Base-by-base conservation (phyloP, 2,888 invertebrate genomes). In the Ormia ochracea region DNA sequence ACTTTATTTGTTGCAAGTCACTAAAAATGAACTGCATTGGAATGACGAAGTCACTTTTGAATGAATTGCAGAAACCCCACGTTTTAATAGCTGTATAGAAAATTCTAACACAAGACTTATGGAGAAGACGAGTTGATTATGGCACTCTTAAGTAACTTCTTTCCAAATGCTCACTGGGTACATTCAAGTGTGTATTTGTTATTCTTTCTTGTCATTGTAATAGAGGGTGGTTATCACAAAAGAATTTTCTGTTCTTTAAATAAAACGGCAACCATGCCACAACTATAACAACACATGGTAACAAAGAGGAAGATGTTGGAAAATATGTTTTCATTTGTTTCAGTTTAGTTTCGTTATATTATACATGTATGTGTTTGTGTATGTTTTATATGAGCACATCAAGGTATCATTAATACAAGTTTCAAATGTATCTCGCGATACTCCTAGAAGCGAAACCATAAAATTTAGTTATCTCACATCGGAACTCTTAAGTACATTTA, bases 221-320 rank as follows among this genome's bases (percentile, higher is more conserved):
- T n/a, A 41, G 75, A 73, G 76, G 78, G 41, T 80, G 69, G 68
- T 23, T 43, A 38, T 61, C 52, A 23, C 76, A 73, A 70, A 78
- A 69, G 66, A 56, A 77, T 78, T 68, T 45, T 70, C 70, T 66
- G 36, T 61, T 73, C 56, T 78, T 72, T 73, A 48, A 63, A 12
- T 10, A 41, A 10, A 52, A 31, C 50, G 4, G 14, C 19, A 48
- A 6, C 23, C 41, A 26, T 21, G 48, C 59, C 65, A 59, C 31
- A 59, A 59, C 56, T 26, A 28, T n/a, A 19, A 54, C 48, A 21
- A n/a, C 48, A 59, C 31, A 76, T 33, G 33, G 41, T 76, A 63
- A 19, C 75, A 58, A 45, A 52, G 65, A 58, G 61, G n/a, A n/a
- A n/a, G n/a, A n/a, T 54, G 48, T 65, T 68, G 68, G 68, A 82